These are phyloP conservation scores for Ormyrus nitidulus DNA, from an alignment of 2,888 invertebrate genomes.

Conservation along the genomic window DNA sequence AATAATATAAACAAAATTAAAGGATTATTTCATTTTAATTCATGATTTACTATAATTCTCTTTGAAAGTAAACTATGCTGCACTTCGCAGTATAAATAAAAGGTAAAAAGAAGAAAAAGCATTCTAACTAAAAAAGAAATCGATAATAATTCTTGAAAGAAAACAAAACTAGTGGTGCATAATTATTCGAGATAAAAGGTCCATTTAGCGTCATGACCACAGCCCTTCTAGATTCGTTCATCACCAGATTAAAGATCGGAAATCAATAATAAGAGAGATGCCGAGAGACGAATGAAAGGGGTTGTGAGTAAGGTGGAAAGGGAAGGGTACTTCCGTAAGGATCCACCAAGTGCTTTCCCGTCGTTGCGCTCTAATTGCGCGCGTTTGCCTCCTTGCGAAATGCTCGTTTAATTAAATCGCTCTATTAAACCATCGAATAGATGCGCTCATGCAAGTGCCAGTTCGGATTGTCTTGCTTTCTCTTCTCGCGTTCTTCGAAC, in stretches of 20 bases:
- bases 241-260: slow-evolving; percentile 19
- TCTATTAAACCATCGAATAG: slow-evolving; percentile 66
- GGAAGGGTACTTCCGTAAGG: slow-evolving; percentile 60
- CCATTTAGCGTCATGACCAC: slow-evolving; percentile 3
- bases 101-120: neutral
- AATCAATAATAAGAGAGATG: slow-evolving; percentile 59
- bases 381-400: slow-evolving; percentile 56
- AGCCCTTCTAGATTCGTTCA: slow-evolving; percentile 37
- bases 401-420: slow-evolving; percentile 69
- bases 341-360: slow-evolving; percentile 60
- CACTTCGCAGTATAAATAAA: too few species aligned
- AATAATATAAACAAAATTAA: too few species aligned
- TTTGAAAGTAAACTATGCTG: too few species aligned
- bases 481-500: slow-evolving; percentile 7
- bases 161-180: slow-evolving; percentile 10
- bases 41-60: too few species aligned
- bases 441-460: slow-evolving; percentile 8
- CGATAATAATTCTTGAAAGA: slow-evolving; percentile 24
- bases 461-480: slow-evolving; percentile 16
- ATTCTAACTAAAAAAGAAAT: slow-evolving; percentile 20
- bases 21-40: too few species aligned
- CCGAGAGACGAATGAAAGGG: neutral
- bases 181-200: slow-evolving; percentile 37
- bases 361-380: slow-evolving; percentile 64
- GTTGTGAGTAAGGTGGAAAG: too few species aligned